phyloP scores from a whole-genome alignment of 2,797 vertebrate genomes.

The Cercopithecus diana region DNA sequence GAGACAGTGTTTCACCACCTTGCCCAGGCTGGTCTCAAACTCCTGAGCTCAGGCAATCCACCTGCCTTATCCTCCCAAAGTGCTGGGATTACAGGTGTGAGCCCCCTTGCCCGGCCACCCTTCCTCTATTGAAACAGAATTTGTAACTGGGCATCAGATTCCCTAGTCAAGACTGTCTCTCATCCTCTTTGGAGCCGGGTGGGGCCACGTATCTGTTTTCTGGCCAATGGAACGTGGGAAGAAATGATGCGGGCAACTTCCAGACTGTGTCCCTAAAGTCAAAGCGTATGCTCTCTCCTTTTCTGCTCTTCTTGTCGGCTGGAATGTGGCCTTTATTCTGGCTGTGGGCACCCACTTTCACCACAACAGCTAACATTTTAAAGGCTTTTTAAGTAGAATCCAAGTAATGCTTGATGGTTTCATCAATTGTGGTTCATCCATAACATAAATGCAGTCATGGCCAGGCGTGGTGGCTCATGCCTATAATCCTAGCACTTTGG shows the following conservation, averaged over 20 bases:
- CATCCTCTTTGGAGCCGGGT: neutral
- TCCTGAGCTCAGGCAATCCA: too few species aligned
- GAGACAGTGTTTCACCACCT: too few species aligned
- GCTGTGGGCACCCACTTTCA: neutral
- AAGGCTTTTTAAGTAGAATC: conserved; percentile 2
- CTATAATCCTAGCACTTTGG: too few species aligned
- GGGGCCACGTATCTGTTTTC: neutral
- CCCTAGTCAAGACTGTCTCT: neutral
- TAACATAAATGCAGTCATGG: neutral
- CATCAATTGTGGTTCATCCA: neutral
- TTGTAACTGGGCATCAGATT: neutral
- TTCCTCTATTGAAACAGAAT: neutral
- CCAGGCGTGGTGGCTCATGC: too few species aligned
- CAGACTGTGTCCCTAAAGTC: neutral
- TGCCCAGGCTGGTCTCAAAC: too few species aligned
- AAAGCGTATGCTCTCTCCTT: neutral
- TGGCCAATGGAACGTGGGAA: neutral
- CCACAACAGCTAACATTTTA: neutral
- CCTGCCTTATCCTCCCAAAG: too few species aligned
- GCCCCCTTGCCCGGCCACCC: neutral
- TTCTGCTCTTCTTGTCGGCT: neutral
- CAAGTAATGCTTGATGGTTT: neutral
- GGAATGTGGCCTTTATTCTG: neutral
- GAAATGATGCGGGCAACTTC: neutral
- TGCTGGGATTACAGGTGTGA: too few species aligned